phyloP scores from a whole-genome alignment of 2,797 vertebrate species.

The Crax fasciolata region DNA sequence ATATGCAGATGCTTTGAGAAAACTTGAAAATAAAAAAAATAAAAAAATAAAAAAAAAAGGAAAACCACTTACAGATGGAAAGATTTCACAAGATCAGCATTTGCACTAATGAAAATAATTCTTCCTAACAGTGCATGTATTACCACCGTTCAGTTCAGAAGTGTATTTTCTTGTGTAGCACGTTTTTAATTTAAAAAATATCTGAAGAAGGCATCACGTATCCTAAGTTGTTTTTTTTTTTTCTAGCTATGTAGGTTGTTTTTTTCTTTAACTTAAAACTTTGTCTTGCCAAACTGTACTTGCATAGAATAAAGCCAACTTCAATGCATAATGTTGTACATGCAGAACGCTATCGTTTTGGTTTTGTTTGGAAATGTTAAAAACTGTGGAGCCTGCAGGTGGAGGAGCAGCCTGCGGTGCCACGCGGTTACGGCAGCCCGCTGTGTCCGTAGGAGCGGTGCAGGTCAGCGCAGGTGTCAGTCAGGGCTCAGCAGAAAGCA shows the following conservation, averaged over 20 bases:
- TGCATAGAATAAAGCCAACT: not conserved
- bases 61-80: not conserved
- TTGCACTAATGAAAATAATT: not conserved
- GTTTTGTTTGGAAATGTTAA: not conserved
- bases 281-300: not conserved
- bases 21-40: not conserved
- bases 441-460: not conserved
- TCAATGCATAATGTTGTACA: not conserved
- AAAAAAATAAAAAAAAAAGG: too few species aligned
- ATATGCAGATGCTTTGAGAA: not conserved
- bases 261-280: not conserved
- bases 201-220: not conserved
- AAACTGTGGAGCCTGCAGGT: not conserved
- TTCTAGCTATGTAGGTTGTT: not conserved
- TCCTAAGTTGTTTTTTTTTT: not conserved
- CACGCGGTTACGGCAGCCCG: not conserved
- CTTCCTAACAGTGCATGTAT: accelerated
- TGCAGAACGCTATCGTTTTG: not conserved
- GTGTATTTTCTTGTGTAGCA: not conserved
- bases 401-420: not conserved
- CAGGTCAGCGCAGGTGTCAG: not conserved
- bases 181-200: not conserved
- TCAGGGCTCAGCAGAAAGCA: not conserved
- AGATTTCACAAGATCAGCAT: not conserved
- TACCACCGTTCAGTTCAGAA: not conserved